Conservation (phyloP, 2,888 invertebrate genomes). For the Aromia moschata region DNA sequence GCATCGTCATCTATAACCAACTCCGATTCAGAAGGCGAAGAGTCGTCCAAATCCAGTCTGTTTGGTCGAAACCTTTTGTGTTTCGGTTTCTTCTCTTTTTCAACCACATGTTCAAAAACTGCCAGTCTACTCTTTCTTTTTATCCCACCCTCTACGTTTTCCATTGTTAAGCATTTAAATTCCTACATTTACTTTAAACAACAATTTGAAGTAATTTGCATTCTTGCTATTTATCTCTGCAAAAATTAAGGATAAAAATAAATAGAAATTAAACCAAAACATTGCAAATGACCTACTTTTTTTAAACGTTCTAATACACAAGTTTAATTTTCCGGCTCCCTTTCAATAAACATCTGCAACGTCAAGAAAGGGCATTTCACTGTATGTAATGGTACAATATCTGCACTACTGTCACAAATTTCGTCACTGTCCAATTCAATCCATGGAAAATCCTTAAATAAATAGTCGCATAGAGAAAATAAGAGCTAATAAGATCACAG, state of each 20-base stretch:
- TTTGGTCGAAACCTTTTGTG: slow-evolving; percentile 37
- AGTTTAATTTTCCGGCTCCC: slow-evolving; percentile 29
- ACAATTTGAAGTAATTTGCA: background rate
- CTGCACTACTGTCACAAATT: slow-evolving; percentile 48
- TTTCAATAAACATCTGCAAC: slow-evolving; percentile 59
- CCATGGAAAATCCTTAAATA: slow-evolving; percentile 65
- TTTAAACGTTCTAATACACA: too few relatives aligned
- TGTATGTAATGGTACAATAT: slow-evolving; percentile 63
- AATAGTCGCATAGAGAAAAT: slow-evolving; percentile 18
- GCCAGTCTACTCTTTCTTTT: slow-evolving; percentile 52
- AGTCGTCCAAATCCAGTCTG: slow-evolving; percentile 41
- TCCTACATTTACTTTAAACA: background rate
- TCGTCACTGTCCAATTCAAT: slow-evolving; percentile 56
- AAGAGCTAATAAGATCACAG: too few relatives aligned
- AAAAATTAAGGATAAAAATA: too few relatives aligned
- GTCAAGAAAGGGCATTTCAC: slow-evolving; percentile 60
- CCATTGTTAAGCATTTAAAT: slow-evolving; percentile 29
- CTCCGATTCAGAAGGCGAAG: slow-evolving; percentile 52
- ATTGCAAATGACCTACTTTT: too few relatives aligned
- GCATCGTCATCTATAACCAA: slow-evolving; percentile 53
- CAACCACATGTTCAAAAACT: slow-evolving; percentile 56
- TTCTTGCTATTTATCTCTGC: too few relatives aligned
- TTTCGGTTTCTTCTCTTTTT: slow-evolving; percentile 46
- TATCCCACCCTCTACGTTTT: slow-evolving; percentile 30
- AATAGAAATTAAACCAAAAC: too few relatives aligned